Conservation (phyloP, 2,888 invertebrate genomes). For the Tethea ocularis region DNA sequence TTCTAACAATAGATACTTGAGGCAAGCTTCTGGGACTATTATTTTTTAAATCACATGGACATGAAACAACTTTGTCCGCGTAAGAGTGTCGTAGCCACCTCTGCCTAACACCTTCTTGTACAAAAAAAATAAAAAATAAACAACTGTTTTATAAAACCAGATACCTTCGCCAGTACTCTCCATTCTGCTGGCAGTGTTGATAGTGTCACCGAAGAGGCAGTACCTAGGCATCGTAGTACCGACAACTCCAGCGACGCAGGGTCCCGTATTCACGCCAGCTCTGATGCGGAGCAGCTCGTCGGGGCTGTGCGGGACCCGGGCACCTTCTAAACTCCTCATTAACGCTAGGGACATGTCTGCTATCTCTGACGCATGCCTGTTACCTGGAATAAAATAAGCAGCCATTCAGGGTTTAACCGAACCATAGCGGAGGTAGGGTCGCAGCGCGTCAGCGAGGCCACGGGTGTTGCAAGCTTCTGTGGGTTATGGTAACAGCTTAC, state of each 20-base stretch:
- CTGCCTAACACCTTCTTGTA: too few species aligned
- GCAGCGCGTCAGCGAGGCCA: too few species aligned
- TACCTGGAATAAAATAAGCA: conserved; percentile 62
- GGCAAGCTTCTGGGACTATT: too few species aligned
- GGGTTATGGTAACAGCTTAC: too few species aligned
- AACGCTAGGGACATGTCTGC: conserved; percentile 85
- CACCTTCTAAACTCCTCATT: conserved; percentile 77
- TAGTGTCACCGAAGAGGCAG: conserved; percentile 85
- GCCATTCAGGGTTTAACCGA: too few species aligned
- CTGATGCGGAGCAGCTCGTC: conserved; percentile 76
- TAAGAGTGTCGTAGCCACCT: too few species aligned
- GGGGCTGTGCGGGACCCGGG: conserved; percentile 81
- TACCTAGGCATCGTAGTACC: conserved; percentile 86
- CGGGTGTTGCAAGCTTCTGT: too few species aligned
- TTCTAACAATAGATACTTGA: too few species aligned
- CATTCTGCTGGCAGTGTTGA: conserved; percentile 87
- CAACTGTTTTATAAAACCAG: not conserved
- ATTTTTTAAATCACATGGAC: too few species aligned
- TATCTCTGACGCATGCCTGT: conserved; percentile 84
- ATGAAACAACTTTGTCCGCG: too few species aligned
- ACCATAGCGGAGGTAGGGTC: too few species aligned
- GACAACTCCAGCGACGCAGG: conserved; percentile 86
- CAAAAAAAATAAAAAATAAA: too few species aligned
- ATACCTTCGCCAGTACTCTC: conserved; percentile 83
- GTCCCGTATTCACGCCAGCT: conserved; percentile 85